Base-by-base conservation (phyloP, 1,140 invertebrate genomes). In the Drosophila pseudoananassae region DNA sequence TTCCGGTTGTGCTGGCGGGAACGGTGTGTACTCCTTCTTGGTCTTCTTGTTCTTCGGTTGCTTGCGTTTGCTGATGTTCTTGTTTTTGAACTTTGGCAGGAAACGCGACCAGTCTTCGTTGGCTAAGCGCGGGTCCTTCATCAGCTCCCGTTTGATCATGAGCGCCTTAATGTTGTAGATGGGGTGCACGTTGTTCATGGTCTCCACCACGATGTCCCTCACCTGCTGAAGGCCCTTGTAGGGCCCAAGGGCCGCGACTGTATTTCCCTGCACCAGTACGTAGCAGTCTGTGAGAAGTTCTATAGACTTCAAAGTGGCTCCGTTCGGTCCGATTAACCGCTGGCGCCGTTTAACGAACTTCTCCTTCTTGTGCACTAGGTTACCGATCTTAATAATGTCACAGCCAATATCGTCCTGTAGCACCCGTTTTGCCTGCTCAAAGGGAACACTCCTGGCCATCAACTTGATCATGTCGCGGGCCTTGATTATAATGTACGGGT, bases 171-270 rank as follows among this genome's bases (percentile, higher is more conserved):
- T 98, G 88, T 99, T 99, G 91, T 99, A 99, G 90, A 99, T 98
- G n/a, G 99, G 99, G 94, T 99, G 99, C 64, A 99, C 95, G 92
- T 99, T 99, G 88, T 98, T 98, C 98, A 99, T 99, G 2, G 98
- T 99, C 81, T 99, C 98, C 90, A 97, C 95, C 5, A 98, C 97
- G 82, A 99, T 97, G 88, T 96, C 95, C 69, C 98, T 93, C 0
- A 98, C 97, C 92, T 99, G 97, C 79, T 97, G 95, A 4, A 99
- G 92, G 10, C 99, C 99, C 93, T 96, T 97, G 89, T 99, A 97
- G 20, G 98, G 98, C 0, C 99, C 99, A 12, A 99, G 93, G 3
- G 97, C 97, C 14, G 98, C 94, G 0, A 99, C 99, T n/a, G 99
- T 99, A 83, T 98, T 97, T 2, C 99, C 99, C 93, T 99, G 98